These are phyloP conservation scores for Spinibarbus caldwelli DNA, from an alignment of 2,797 vertebrate species.

Conservation along the genomic window DNA sequence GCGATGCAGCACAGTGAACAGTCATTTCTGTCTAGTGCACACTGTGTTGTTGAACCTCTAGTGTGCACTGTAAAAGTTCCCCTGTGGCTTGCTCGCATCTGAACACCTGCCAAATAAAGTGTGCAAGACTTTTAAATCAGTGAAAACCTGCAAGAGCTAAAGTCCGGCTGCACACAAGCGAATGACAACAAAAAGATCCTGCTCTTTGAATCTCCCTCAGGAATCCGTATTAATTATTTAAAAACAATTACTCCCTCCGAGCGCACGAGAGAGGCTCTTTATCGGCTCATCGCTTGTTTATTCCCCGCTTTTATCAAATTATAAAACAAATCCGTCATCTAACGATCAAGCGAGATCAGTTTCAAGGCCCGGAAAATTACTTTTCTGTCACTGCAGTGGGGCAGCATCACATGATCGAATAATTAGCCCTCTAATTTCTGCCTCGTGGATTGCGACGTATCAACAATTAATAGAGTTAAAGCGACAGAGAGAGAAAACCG, in stretches of 20 bases:
- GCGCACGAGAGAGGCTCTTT: conserved; percentile 54
- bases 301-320: conserved; percentile 72
- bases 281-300: conserved; percentile 57
- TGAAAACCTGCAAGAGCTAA: conserved; percentile 21
- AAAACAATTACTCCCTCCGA: conserved; percentile 59
- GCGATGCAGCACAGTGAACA: conserved; percentile 9
- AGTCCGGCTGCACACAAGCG: conserved; percentile 29
- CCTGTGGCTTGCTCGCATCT: conserved; percentile 57
- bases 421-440: conserved; percentile 96
- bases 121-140: neutral
- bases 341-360: conserved; percentile 86
- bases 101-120: conserved; percentile 29
- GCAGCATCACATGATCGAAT: conserved; percentile 92
- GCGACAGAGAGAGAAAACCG: conserved; percentile 71
- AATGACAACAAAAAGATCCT: conserved; percentile 13
- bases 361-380: conserved; percentile 85
- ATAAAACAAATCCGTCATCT: conserved; percentile 80
- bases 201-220: conserved; percentile 39
- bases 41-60: conserved; percentile 40
- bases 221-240: conserved; percentile 61
- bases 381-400: conserved; percentile 86
- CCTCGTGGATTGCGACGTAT: conserved; percentile 93
- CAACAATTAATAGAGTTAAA: conserved; percentile 92
- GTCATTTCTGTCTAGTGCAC: conserved; percentile 39
- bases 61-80: conserved; percentile 51